phyloP scores from a whole-genome alignment of 64 coral and sea anemone species.

The Hydrozoanthus tunicans region DNA sequence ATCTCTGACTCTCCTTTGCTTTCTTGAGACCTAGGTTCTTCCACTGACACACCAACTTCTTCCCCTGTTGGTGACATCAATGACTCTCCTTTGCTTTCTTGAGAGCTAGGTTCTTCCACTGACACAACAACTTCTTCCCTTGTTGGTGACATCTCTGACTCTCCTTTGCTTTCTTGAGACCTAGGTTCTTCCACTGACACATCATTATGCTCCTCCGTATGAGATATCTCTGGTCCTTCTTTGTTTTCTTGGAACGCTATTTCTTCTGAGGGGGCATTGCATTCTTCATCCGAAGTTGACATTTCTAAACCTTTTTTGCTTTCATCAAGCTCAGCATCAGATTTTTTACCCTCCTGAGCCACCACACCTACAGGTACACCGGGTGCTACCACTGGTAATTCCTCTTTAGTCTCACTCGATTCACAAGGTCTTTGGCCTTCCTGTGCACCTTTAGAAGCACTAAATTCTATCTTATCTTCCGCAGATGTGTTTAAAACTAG shows the following conservation, averaged over 20 bases:
- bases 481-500: neutral
- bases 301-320: neutral
- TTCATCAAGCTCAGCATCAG: neutral
- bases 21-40: neutral
- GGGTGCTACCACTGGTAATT: neutral
- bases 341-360: no score
- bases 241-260: neutral
- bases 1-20: neutral
- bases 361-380: neutral
- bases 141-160: neutral
- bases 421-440: no score
- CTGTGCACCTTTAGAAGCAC: neutral
- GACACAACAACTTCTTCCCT: neutral
- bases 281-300: neutral
- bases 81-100: neutral
- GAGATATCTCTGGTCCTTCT: neutral
- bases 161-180: neutral
- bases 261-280: neutral
- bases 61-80: neutral
- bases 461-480: neutral
- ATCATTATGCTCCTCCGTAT: neutral
- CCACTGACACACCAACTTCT: neutral
- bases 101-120: neutral
- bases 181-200: neutral
- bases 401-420: neutral